Percentiles rank a stretch among this genome's conserved stretches.
Conservation (phyloP, 2,888 invertebrate species). For the Seladonia tumulorum region DNA sequence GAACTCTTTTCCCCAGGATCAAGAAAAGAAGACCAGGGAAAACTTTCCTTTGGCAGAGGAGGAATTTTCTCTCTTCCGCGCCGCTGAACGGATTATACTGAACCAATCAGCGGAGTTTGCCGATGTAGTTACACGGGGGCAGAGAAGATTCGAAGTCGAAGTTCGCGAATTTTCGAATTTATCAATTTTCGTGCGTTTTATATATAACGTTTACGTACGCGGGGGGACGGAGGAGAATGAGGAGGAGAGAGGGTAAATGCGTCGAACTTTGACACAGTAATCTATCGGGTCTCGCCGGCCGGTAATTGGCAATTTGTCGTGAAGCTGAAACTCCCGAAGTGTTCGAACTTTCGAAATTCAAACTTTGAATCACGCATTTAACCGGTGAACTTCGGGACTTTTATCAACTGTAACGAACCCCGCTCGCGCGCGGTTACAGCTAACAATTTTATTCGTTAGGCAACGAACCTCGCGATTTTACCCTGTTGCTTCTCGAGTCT, state of each 20-base stretch:
- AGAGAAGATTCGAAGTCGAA: neutral
- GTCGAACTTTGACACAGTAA: neutral
- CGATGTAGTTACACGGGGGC: neutral
- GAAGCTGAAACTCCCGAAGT: neutral
- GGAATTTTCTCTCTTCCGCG: neutral
- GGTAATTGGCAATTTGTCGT: conserved; percentile 11
- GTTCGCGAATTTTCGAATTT: neutral
- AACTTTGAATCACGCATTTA: conserved; percentile 16
- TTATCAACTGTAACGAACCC: conserved; percentile 11
- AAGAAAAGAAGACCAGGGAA: neutral
- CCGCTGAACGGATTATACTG: conserved; percentile 3
- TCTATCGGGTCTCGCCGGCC: neutral
- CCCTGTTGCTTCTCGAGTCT: neutral
- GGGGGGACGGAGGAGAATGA: too few relatives aligned
- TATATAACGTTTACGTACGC: neutral
- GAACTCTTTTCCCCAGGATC: neutral
- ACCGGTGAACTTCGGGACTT: neutral
- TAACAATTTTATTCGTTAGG: neutral
- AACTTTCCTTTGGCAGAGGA: neutral
- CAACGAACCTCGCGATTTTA: neutral
- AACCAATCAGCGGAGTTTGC: conserved; percentile 4
- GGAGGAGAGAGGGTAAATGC: neutral
- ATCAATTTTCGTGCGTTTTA: neutral
- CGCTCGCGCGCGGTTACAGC: neutral
- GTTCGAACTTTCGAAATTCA: conserved; percentile 15